These are phyloP conservation scores for Neodontobutis hainanensis DNA, from an alignment of 2,113 vertebrate species.

Conservation along the genomic window DNA sequence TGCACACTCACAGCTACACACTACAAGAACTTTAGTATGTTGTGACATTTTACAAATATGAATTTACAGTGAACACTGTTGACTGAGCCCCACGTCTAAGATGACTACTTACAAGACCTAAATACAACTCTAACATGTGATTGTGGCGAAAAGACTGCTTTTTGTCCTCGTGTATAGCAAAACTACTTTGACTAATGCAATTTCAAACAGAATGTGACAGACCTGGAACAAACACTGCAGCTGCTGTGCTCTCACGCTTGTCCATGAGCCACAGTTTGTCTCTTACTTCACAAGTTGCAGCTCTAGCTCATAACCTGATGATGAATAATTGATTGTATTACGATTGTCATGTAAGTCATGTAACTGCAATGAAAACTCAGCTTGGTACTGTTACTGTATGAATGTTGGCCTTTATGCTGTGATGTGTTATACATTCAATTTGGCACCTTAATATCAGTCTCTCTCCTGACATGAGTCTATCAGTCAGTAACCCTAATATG, in stretches of 20 bases:
- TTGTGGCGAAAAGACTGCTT: constrained; percentile 29
- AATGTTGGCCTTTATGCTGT: constrained; percentile 50
- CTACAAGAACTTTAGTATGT: constrained; percentile 23
- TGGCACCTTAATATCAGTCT: constrained; percentile 55
- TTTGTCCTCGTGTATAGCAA: constrained; percentile 26
- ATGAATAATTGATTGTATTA: constrained; percentile 63
- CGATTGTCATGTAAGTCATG: constrained; percentile 36
- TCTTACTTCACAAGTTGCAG: constrained; percentile 29
- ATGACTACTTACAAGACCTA: constrained; percentile 15
- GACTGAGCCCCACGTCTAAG: constrained; percentile 10
- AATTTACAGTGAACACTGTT: constrained; percentile 29
- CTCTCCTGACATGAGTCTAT: constrained; percentile 21
- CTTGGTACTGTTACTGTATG: constrained; percentile 41
- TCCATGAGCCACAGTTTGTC: constrained; percentile 38
- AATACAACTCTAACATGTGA: constrained; percentile 51
- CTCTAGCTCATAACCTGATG: constrained; percentile 33
- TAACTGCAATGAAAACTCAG: constrained; percentile 43
- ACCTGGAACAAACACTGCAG: constrained; percentile 42
- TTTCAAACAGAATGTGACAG: constrained; percentile 66
- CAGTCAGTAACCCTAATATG: constrained; percentile 34
- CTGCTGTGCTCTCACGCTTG: constrained; percentile 40
- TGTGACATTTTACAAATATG: constrained; percentile 9
- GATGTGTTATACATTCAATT: constrained; percentile 7
- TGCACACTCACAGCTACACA: constrained; percentile 23
- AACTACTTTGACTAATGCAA: constrained; percentile 46